Conservation (phyloP, 2,113 vertebrate genomes). For the Nicator chloris region DNA sequence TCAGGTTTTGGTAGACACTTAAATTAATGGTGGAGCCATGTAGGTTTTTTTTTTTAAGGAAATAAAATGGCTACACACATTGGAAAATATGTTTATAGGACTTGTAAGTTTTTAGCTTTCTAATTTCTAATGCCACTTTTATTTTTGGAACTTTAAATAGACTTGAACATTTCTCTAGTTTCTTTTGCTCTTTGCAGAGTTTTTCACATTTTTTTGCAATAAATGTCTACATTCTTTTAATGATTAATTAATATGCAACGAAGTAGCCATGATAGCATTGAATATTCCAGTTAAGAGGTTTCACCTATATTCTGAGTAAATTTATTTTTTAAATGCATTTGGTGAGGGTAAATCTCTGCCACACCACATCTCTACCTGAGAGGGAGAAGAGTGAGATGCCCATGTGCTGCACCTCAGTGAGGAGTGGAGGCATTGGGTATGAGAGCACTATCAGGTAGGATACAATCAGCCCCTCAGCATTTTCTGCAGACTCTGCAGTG, state of each 20-base stretch:
- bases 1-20: neutral
- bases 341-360: neutral
- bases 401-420: accelerated
- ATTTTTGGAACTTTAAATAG: neutral
- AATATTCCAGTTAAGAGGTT: neutral
- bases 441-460: neutral
- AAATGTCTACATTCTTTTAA: accelerated
- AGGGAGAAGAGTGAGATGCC: neutral
- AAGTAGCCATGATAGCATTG: neutral
- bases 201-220: neutral
- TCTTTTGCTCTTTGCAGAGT: neutral
- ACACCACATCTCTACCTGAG: neutral
- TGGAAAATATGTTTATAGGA: neutral
- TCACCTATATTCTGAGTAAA: neutral
- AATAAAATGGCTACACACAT: neutral
- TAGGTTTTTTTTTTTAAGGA: neutral
- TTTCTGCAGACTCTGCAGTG: neutral
- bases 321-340: neutral
- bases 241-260: neutral
- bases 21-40: neutral
- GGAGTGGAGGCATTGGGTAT: neutral
- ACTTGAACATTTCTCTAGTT: neutral
- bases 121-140: neutral
- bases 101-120: neutral
- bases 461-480: neutral